Evolutionary conservation across 2,113 vertebrate species (phyloP).

Genomic region (Puma concolor): DNA sequence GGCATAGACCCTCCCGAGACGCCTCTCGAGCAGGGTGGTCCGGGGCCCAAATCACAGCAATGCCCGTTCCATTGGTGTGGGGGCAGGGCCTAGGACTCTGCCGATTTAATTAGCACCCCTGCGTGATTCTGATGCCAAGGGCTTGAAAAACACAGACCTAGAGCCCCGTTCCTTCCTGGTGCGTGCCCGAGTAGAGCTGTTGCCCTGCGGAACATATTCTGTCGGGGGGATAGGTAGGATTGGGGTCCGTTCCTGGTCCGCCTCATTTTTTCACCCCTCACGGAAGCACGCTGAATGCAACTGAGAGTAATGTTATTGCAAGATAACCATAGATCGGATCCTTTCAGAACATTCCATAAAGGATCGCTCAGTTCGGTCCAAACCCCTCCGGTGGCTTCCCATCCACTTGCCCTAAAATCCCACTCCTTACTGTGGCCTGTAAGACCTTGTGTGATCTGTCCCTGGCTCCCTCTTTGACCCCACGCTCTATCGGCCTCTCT

Average conservation of each 20-base stretch:
- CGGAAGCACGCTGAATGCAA: neutral
- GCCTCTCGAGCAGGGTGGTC: neutral
- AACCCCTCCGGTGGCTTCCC: neutral
- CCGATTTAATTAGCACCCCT: neutral
- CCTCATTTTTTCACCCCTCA: neutral
- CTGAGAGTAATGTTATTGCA: accelerated
- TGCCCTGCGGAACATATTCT: neutral
- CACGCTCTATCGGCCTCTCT: neutral
- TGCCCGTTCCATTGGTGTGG: too few species aligned
- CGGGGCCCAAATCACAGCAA: neutral
- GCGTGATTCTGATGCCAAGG: neutral
- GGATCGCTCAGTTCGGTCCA: neutral
- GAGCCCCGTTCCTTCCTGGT: neutral
- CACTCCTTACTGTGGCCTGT: neutral
- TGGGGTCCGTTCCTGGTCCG: neutral
- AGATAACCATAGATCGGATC: neutral
- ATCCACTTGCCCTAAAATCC: neutral
- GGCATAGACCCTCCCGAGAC: neutral
- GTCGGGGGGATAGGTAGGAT: accelerated
- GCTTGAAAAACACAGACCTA: neutral
- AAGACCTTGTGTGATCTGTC: neutral
- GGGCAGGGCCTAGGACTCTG: neutral
- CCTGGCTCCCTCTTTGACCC: neutral
- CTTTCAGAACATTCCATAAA: neutral
- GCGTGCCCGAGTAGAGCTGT: neutral